Conservation (phyloP, 1,140 invertebrate species). For the Thalassaphorura encarpata region DNA sequence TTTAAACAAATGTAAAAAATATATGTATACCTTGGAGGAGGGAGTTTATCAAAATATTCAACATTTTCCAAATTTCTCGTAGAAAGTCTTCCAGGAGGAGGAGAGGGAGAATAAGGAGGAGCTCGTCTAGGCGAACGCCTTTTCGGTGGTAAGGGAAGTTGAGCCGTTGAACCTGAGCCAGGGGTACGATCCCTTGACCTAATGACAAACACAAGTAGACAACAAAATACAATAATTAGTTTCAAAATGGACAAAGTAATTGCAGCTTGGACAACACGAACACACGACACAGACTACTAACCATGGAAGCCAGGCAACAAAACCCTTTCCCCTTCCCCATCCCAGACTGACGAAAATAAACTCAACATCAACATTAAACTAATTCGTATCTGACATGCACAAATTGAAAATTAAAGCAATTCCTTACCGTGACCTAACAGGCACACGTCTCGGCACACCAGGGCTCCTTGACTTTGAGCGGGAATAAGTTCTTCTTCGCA, state of each 20-base stretch:
- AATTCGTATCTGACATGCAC: conserved; percentile 8
- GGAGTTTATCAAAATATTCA: conserved; percentile 25
- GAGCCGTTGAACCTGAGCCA: no score
- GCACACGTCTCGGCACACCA: conserved; percentile 17
- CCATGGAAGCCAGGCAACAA: background rate
- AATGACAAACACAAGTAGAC: no score
- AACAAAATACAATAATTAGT: no score
- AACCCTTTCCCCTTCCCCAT: background rate
- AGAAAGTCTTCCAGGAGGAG: conserved; percentile 19
- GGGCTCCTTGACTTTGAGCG: conserved; percentile 35
- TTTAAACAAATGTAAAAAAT: no score
- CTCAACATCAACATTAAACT: background rate
- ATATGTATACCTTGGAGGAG: conserved; percentile 16
- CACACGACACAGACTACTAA: conserved; percentile 1
- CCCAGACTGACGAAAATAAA: background rate
- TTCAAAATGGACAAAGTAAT: no score
- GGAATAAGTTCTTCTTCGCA: conserved; percentile 33
- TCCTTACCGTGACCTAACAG: conserved; percentile 24
- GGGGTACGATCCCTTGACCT: no score
- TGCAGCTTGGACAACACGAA: no score
- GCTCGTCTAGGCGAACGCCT: conserved; percentile 28
- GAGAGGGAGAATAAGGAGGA: conserved; percentile 29
- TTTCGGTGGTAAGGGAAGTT: no score
- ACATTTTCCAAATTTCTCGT: conserved; percentile 16
- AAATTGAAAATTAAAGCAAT: no score